These are phyloP conservation scores for Raja brachyura DNA, from an alignment of 2,113 vertebrate species.

Conservation along the genomic window DNA sequence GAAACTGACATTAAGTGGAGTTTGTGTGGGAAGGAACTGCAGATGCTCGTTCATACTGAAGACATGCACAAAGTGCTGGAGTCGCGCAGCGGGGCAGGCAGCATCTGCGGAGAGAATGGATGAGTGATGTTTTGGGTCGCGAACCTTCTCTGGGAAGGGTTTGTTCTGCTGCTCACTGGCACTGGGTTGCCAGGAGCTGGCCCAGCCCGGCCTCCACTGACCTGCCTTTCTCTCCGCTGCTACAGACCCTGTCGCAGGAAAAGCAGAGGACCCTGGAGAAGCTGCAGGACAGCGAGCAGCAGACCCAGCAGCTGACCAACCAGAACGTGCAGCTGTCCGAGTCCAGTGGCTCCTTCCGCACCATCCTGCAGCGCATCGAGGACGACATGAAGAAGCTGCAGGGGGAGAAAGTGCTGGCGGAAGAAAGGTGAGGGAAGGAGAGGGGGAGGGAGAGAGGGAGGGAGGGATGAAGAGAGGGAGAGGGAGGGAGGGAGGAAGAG, in stretches of 20 bases:
- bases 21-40: too few relatives aligned
- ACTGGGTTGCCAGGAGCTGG: not conserved
- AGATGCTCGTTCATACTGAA: too few relatives aligned
- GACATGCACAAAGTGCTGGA: too few relatives aligned
- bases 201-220: not conserved
- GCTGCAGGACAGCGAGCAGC: slow-evolving; percentile 64
- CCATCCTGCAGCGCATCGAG: slow-evolving; percentile 78
- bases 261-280: slow-evolving; percentile 80
- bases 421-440: slow-evolving; percentile 66
- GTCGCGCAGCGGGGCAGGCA: too few relatives aligned
- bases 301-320: slow-evolving; percentile 44
- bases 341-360: slow-evolving; percentile 60
- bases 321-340: slow-evolving; percentile 48
- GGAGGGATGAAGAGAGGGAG: too few relatives aligned
- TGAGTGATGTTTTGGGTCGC: too few relatives aligned
- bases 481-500: too few relatives aligned
- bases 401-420: slow-evolving; percentile 79
- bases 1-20: too few relatives aligned
- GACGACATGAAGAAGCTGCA: slow-evolving; percentile 82
- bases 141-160: too few relatives aligned
- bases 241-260: slow-evolving; percentile 82
- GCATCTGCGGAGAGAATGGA: too few relatives aligned
- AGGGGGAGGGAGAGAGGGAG: not conserved
- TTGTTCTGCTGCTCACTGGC: not conserved
- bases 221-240: not conserved